Evolutionary conservation across 2,797 vertebrate genomes (phyloP), one percentile per base, ranked within the genome.

Genomic region (Antrozous pallidus): DNA sequence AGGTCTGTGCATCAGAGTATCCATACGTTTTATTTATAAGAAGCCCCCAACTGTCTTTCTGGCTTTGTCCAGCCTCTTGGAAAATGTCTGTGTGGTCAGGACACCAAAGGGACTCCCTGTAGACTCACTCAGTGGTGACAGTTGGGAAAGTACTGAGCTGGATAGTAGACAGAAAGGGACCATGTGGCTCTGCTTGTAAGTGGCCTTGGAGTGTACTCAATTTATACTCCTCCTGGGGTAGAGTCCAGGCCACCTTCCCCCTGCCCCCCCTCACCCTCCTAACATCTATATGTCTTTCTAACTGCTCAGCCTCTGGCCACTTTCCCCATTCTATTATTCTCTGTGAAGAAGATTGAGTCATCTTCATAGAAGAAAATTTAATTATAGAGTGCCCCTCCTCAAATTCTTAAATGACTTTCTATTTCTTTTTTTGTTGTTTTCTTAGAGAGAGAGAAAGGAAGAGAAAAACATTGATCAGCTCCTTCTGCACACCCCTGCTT

Each of bases 81-180:
- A 56, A 22, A 54, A 69, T 17, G 14, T 67, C 1, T 56, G 16
- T 47, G 8, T 8, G 51, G 5, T 74, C 31, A 74, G 47, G 38
- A 83, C 10, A 45, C 36, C 26, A 26, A 22, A 49, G 61, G n/a
- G 12, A 42, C 33, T 73, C 33, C 17, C 14, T 49, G 31, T 36
- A 47, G 7, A 51, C n/a, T 17, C 63, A 28, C 0, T 24, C 0
- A 1, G 5, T 63, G 8, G 11, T 6, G 24, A 56, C 18, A 24
- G 16, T 12, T 28, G 33, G 67, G 12, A 33, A 49, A 38, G 16
- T 12, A 17, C 8, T 17, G 31, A 26, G 2, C 31, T 5, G 11
- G 33, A 22, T 5, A 1, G 47, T 13, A 33, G n/a, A 42, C 18
- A 38, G 31, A 38, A 40, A 0, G 3, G 36, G 38, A 17, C 33